These are phyloP conservation scores for Subacronicta megacephala DNA, from an alignment of 2,888 invertebrate genomes.

Conservation along the genomic window DNA sequence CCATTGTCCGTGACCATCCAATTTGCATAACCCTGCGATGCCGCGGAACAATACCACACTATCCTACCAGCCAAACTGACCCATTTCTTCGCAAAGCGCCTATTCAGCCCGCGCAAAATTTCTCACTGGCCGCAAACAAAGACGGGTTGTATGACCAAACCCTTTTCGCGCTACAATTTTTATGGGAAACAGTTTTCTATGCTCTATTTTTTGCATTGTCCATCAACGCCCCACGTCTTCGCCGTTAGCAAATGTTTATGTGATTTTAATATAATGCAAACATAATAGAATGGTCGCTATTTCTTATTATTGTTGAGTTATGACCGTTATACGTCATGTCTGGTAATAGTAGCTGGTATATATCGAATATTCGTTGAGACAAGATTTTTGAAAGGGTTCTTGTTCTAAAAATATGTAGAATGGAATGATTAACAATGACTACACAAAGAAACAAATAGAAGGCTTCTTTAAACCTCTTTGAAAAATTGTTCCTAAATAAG, in stretches of 20 bases:
- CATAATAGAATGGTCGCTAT: slow-evolving; percentile 73
- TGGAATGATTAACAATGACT: background rate
- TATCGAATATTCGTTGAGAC: slow-evolving; percentile 38
- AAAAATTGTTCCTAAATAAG: no score
- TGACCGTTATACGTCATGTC: slow-evolving; percentile 79
- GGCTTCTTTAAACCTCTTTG: background rate
- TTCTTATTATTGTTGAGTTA: slow-evolving; percentile 65
- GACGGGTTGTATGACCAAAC: slow-evolving; percentile 73
- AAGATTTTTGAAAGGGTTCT: slow-evolving; percentile 24
- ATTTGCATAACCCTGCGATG: slow-evolving; percentile 86
- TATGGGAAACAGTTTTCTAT: slow-evolving; percentile 86
- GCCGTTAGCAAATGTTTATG: slow-evolving; percentile 83
- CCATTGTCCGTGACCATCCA: slow-evolving; percentile 73
- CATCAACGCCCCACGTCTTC: slow-evolving; percentile 76
- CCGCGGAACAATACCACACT: slow-evolving; percentile 71
- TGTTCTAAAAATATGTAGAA: slow-evolving; percentile 28
- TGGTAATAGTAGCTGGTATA: slow-evolving; percentile 47
- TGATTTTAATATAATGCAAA: slow-evolving; percentile 77
- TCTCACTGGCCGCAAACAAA: slow-evolving; percentile 86
- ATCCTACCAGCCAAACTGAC: slow-evolving; percentile 80
- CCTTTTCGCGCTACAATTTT: slow-evolving; percentile 83
- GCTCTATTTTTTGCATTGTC: slow-evolving; percentile 89
- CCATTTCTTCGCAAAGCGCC: slow-evolving; percentile 77
- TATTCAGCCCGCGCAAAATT: slow-evolving; percentile 79
- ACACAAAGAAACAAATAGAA: background rate